Conservation (phyloP, 2,797 vertebrate genomes). For the Acropternis orthonyx region DNA sequence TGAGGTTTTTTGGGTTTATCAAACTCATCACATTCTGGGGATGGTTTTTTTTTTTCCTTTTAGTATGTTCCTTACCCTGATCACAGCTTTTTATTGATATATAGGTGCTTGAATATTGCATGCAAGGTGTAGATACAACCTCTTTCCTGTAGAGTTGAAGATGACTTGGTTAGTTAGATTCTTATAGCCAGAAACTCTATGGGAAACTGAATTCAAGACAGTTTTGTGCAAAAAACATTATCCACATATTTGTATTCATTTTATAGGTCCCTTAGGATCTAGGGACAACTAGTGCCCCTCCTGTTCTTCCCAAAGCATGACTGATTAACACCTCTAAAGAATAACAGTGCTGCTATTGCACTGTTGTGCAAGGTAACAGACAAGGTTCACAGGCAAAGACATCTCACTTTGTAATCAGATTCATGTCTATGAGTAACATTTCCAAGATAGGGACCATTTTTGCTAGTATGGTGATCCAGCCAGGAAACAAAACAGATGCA, state of each 20-base stretch:
- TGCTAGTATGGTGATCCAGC: not conserved
- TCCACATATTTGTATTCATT: not conserved
- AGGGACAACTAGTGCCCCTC: not conserved
- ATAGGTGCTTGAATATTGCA: not conserved
- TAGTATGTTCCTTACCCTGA: not conserved
- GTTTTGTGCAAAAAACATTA: not conserved
- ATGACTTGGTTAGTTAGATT: not conserved
- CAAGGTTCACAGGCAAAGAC: not conserved
- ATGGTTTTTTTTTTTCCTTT: not conserved
- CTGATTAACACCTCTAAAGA: not conserved
- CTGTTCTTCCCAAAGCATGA: not conserved
- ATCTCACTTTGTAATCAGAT: not conserved
- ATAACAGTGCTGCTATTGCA: not conserved
- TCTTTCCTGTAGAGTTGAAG: not conserved
- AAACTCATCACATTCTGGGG: too few relatives aligned
- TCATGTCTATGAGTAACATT: not conserved
- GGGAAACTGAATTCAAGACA: not conserved
- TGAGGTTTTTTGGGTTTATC: too few relatives aligned
- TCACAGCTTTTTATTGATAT: not conserved
- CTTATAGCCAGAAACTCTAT: not conserved
- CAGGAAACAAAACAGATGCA: not conserved
- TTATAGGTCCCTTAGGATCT: not conserved
- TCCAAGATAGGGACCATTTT: not conserved
- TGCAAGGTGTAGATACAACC: not conserved
- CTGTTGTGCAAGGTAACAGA: not conserved